Base-by-base conservation (phyloP, 2,888 invertebrate species). In the Scaptomyza polygonia region DNA sequence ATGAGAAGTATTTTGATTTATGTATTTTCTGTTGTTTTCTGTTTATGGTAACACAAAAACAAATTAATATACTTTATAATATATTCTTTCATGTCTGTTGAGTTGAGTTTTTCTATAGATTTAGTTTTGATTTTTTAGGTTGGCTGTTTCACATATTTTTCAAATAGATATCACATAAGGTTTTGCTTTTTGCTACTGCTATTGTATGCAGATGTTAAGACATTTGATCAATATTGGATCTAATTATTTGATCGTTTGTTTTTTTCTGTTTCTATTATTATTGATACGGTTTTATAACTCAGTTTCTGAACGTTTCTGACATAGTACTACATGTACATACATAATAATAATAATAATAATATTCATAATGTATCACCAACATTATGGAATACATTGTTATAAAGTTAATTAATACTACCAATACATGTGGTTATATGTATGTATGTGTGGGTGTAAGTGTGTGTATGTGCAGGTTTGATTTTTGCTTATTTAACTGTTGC, bases 81-180 rank as follows among this genome's bases (percentile, higher is more conserved):
- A 36, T 36, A 8, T 14, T 36, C 1, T 16, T 54, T 36, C 1
- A 39, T 54, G 18, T 68, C 18, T 36, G 16, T 30, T 67, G 43
- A 29, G 16, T 36, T 30, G 51, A 59, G 45, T 29, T 58, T 25
- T 45, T 53, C 53, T 56, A 65, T 62, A 68, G 51, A 48, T 58
- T 67, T 63, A 43, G 48, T 51, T 65, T 52, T 16, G 48, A 54
- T 43, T 42, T 42, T 47, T 66, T 34, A 39, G 62, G 62, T 63
- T 56, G 62, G 49, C 40, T 59, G 45, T 72, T 81, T 79, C 70
- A 68, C 63, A 84, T 81, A 82, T 85, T 82, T 87, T 87, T 88
- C 75, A 72, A 78, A 81, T 79, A 81, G 76, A 77, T 77, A 87
- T 85, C 72, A 77, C 79, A 79, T 77, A 72, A 75, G 73, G 75